Evolutionary conservation across 2,888 invertebrate species (phyloP).

Genomic region (Drosophila algonquin): DNA sequence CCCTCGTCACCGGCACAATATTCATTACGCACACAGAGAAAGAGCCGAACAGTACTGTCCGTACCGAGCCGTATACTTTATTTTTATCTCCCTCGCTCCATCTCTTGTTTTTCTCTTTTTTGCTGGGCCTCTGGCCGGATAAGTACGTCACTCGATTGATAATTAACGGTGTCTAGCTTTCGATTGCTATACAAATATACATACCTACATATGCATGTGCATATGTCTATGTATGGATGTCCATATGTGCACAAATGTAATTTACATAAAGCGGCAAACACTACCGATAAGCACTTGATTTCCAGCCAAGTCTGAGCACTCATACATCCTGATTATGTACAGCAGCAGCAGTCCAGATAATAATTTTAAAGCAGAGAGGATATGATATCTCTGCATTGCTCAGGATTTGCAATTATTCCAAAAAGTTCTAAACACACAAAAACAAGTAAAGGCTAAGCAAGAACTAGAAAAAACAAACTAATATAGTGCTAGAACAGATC

Average conservation of each 20-base stretch:
- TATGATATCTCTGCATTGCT: no score
- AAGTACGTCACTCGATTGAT: constrained; percentile 53
- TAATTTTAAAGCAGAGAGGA: no score
- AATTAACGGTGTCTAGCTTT: constrained; percentile 68
- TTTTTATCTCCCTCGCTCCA: constrained; percentile 32
- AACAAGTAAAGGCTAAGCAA: no score
- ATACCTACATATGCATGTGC: not conserved
- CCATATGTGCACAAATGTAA: constrained; percentile 25
- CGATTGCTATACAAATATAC: constrained; percentile 52
- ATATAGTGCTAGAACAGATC: no score
- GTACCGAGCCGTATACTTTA: constrained; percentile 13
- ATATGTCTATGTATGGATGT: not conserved
- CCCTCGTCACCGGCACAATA: constrained; percentile 11
- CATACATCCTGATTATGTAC: no score
- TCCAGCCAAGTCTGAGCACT: constrained; percentile 4
- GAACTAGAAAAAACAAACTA: no score
- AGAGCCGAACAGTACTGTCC: not conserved
- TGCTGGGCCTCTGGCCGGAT: constrained; percentile 31
- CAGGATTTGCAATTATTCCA: no score
- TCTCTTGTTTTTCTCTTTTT: constrained; percentile 2
- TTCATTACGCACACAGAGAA: constrained; percentile 19
- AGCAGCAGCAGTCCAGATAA: no score
- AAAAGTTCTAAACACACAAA: no score
- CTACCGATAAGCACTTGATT: constrained; percentile 43
- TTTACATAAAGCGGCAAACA: constrained; percentile 39